phyloP scores from a whole-genome alignment of 2,797 vertebrate genomes.

The Helostoma temminkii region DNA sequence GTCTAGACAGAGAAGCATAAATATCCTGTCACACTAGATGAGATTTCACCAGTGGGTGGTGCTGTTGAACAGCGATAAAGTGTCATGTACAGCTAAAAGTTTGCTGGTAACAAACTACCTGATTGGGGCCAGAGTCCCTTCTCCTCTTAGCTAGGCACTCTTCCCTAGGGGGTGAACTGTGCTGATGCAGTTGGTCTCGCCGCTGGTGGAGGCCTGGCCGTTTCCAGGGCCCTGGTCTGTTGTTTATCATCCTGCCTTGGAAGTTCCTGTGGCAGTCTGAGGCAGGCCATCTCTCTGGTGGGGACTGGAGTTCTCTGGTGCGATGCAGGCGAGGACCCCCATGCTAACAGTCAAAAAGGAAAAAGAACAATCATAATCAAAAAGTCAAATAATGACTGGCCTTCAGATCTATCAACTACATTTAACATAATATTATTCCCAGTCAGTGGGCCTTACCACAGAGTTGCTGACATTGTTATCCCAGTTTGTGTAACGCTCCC shows the following conservation, averaged over 20 bases:
- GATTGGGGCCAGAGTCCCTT: slow-evolving; percentile 85
- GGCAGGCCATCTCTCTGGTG: slow-evolving; percentile 77
- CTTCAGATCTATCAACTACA: not conserved
- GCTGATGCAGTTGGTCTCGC: slow-evolving; percentile 80
- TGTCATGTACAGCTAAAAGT: not conserved
- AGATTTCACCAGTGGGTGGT: slow-evolving; percentile 45
- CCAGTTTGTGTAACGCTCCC: slow-evolving; percentile 81
- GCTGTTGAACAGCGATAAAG: slow-evolving; percentile 40
- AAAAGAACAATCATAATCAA: not conserved
- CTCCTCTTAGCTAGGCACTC: slow-evolving; percentile 87
- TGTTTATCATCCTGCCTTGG: slow-evolving; percentile 69
- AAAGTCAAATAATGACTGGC: slow-evolving; percentile 1
- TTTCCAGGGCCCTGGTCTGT: slow-evolving; percentile 77
- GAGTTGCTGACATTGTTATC: slow-evolving; percentile 77
- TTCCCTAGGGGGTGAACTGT: slow-evolving; percentile 80
- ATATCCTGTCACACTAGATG: not conserved
- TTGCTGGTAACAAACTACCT: slow-evolving; percentile 74
- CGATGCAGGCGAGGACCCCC: slow-evolving; percentile 76
- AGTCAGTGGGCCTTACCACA: slow-evolving; percentile 64
- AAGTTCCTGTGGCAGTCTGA: slow-evolving; percentile 73
- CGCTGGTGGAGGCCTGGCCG: slow-evolving; percentile 78
- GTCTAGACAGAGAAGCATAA: slow-evolving; percentile 61
- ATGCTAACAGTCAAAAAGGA: slow-evolving; percentile 53
- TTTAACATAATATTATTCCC: not conserved
- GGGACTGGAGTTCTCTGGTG: slow-evolving; percentile 66